These are phyloP conservation scores for Rhinoderma darwinii DNA, from an alignment of 2,113 vertebrate genomes.

Conservation along the genomic window DNA sequence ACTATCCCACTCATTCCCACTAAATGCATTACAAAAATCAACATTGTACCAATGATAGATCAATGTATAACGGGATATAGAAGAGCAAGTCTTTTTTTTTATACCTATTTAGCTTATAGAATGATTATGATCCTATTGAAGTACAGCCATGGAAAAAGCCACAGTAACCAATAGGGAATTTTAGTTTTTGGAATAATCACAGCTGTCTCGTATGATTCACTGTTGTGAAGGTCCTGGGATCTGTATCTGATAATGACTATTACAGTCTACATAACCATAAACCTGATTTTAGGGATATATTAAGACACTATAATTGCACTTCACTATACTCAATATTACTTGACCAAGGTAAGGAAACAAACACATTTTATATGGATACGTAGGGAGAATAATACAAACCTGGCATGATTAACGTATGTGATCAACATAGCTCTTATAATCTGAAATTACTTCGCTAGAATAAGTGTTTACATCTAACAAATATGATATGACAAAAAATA, in stretches of 20 bases:
- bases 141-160: neutral
- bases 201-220: neutral
- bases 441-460: neutral
- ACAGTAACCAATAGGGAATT: neutral
- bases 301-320: no score
- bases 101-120: neutral
- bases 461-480: neutral
- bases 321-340: no score
- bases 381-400: no score
- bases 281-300: no score
- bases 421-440: no score
- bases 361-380: no score
- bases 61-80: neutral
- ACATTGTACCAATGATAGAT: neutral
- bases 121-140: neutral
- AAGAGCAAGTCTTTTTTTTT: no score
- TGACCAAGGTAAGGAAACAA: no score
- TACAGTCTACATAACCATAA: neutral
- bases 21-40: neutral
- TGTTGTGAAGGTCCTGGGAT: neutral
- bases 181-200: neutral
- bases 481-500: neutral
- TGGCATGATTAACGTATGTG: no score
- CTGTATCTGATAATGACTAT: neutral
- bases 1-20: neutral